phyloP scores from a whole-genome alignment of 2,797 vertebrate species.

The Anabas testudineus region DNA sequence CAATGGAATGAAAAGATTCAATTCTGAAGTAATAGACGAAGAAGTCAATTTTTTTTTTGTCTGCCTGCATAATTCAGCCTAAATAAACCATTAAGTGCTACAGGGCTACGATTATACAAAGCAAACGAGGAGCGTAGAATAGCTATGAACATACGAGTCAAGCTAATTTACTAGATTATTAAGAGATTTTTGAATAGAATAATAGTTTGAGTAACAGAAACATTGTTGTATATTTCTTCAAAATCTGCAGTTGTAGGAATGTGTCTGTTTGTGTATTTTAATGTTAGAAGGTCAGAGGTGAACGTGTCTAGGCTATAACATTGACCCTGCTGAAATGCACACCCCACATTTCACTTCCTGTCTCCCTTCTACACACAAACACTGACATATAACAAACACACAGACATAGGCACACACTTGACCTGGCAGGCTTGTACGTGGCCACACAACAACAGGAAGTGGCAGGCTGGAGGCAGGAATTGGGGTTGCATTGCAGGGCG shows the following conservation, averaged over 20 bases:
- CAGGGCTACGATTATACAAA: background rate
- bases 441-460: conserved; percentile 78
- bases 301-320: conserved; percentile 38
- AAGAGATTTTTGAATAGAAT: no score
- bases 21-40: no score
- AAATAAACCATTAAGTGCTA: background rate
- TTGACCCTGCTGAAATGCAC: background rate
- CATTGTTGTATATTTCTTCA: background rate
- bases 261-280: conserved; percentile 25
- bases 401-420: conserved; percentile 41
- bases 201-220: no score
- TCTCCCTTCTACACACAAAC: conserved; percentile 30
- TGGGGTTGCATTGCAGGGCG: conserved; percentile 44
- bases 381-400: conserved; percentile 20
- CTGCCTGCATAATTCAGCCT: background rate
- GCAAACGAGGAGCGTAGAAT: background rate
- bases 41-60: no score
- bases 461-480: conserved; percentile 70
- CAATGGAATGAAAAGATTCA: background rate
- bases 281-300: conserved; percentile 33
- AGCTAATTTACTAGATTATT: background rate
- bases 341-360: conserved; percentile 50
- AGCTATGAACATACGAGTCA: background rate
- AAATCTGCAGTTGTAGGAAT: background rate
- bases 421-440: conserved; percentile 42